A percentile compares a stretch with the other conserved stretches of the same genome.
Evolutionary conservation across 2,113 vertebrate species (phyloP).

Genomic region (Ia io): DNA sequence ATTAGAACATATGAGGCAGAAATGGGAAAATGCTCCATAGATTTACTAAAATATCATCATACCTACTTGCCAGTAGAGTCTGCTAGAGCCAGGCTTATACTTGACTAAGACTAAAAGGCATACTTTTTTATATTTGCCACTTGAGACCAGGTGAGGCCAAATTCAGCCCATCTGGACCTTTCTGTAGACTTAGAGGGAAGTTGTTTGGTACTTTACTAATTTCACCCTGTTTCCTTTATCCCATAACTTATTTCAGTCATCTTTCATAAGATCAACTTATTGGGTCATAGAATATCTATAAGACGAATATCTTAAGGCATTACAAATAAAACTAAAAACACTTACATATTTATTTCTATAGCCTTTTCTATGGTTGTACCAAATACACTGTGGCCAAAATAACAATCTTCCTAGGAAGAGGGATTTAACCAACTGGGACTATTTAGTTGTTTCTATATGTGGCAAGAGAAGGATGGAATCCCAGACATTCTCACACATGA

Average conservation of each 20-base stretch:
- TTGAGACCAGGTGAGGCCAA: neutral
- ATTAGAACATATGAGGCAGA: constrained; percentile 36
- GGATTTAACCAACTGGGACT: neutral
- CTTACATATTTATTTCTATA: neutral
- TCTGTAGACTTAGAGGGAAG: accelerated
- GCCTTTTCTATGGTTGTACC: neutral
- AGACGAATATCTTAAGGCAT: neutral
- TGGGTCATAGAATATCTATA: neutral
- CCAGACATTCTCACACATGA: neutral
- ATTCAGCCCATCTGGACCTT: neutral
- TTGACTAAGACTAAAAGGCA: neutral
- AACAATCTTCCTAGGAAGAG: neutral
- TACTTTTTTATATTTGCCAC: neutral
- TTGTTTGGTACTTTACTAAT: neutral
- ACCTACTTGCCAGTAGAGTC: neutral
- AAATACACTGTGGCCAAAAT: neutral
- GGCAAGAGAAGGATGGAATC: neutral
- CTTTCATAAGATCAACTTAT: neutral
- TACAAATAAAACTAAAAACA: neutral
- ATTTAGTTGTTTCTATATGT: neutral
- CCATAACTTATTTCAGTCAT: neutral
- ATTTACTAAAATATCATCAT: neutral
- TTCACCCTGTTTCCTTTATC: neutral
- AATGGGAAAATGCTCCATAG: neutral
- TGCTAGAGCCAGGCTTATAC: neutral